Evolutionary conservation across 2,113 vertebrate genomes (phyloP).

Genomic region (Pheucticus melanocephalus): DNA sequence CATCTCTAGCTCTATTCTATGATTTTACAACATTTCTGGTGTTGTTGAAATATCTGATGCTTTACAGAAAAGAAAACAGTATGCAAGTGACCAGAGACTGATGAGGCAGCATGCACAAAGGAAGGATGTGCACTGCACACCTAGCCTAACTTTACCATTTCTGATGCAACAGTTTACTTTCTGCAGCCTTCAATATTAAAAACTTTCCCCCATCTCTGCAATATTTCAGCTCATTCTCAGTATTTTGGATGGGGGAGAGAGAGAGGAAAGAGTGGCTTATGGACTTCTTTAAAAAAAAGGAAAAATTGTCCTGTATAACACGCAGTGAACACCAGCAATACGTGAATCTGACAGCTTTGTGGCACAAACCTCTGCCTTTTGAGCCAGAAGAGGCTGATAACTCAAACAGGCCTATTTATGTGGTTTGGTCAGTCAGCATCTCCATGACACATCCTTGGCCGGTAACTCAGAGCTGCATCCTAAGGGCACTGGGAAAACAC

Average conservation of each 20-base stretch:
- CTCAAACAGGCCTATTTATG: not conserved
- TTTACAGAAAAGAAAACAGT: not conserved
- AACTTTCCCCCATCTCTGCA: not conserved
- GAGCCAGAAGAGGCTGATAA: not conserved
- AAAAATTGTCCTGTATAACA: not conserved
- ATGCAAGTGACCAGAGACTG: not conserved
- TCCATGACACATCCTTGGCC: not conserved
- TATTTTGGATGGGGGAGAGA: not conserved
- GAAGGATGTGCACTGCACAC: not conserved
- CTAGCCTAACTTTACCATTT: not conserved
- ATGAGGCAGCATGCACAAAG: accelerated
- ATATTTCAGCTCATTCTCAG: not conserved
- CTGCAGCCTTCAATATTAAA: not conserved
- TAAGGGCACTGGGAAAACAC: accelerated
- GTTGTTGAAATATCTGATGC: not conserved
- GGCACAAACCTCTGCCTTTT: not conserved
- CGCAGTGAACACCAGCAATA: not conserved
- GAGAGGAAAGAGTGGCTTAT: not conserved
- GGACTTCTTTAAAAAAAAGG: not conserved
- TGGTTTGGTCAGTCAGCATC: not conserved
- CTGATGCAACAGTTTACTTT: not conserved
- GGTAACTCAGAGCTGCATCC: not conserved
- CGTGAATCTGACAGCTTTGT: not conserved
- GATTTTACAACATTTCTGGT: not conserved
- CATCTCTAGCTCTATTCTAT: not conserved